These are phyloP conservation scores for Cosmia trapezina DNA, from an alignment of 2,888 invertebrate species.

Conservation along the genomic window DNA sequence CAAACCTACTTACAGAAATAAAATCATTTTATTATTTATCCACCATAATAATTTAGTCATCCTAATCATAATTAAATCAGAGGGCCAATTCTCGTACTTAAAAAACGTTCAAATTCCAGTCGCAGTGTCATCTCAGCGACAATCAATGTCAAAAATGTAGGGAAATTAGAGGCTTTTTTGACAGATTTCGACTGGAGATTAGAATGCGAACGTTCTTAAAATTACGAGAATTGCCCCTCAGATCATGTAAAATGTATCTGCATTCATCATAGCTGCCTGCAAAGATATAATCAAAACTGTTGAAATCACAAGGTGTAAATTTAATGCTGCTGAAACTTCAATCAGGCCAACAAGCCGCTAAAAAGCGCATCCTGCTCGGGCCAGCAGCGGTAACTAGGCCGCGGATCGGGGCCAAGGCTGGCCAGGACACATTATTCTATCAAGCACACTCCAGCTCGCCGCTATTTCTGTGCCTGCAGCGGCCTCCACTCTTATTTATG, in stretches of 20 bases:
- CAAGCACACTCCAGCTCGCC: constrained; percentile 76
- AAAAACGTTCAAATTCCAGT: no score
- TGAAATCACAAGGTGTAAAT: constrained; percentile 48
- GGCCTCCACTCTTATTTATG: constrained; percentile 74
- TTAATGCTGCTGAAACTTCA: constrained; percentile 48
- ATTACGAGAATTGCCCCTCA: no score
- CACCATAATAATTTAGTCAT: background rate
- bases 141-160: no score
- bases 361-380: constrained; percentile 84
- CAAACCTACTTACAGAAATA: no score
- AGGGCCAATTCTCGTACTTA: no score
- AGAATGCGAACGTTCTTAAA: no score
- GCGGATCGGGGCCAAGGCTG: constrained; percentile 86
- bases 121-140: no score
- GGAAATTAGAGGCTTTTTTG: no score
- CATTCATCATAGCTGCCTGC: background rate
- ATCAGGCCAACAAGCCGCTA: constrained; percentile 67
- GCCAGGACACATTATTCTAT: constrained; percentile 87
- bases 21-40: no score
- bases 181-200: no score
- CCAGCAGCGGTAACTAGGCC: constrained; percentile 77
- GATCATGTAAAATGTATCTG: background rate
- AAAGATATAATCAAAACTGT: constrained; percentile 2
- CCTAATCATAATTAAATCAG: background rate
- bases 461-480: constrained; percentile 77